A percentile compares a stretch with the other conserved stretches of the same genome.
These are phyloP conservation scores for Palloptera scutellata DNA, from an alignment of 2,888 invertebrate species.

Conservation along the genomic window DNA sequence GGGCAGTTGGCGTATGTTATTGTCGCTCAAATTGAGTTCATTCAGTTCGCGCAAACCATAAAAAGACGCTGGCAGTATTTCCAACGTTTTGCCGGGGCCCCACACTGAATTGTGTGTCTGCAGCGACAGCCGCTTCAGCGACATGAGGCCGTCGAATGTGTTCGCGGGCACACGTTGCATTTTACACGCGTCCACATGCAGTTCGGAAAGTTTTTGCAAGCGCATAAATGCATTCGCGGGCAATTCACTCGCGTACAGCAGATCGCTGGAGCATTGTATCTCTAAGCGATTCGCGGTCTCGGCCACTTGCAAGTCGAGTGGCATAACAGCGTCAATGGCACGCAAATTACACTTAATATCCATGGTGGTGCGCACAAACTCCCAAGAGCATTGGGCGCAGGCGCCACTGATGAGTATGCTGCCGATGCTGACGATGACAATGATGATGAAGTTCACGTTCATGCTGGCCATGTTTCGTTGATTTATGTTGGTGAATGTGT, in stretches of 20 bases:
- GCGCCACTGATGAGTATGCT: constrained; percentile 29
- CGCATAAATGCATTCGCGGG: constrained; percentile 75
- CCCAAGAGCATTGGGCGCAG: constrained; percentile 62
- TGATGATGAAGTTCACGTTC: constrained; percentile 13
- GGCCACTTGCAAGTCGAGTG: constrained; percentile 65
- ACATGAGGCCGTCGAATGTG: constrained; percentile 81
- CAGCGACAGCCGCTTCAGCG: constrained; percentile 79
- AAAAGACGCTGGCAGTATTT: constrained; percentile 76
- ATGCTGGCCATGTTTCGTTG: constrained; percentile 3
- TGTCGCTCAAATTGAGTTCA: constrained; percentile 80
- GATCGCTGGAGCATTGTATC: constrained; percentile 79
- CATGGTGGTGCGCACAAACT: constrained; percentile 62
- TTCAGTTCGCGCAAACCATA: constrained; percentile 82
- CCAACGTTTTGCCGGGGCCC: constrained; percentile 78
- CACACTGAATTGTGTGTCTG: constrained; percentile 84
- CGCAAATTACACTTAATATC: constrained; percentile 63
- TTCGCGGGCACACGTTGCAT: constrained; percentile 77
- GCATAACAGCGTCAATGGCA: constrained; percentile 52
- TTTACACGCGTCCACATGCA: constrained; percentile 82
- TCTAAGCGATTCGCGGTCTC: constrained; percentile 78
- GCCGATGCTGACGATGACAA: constrained; percentile 32
- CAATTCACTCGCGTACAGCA: constrained; percentile 81
- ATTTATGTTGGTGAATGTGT: constrained; percentile 9
- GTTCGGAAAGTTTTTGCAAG: constrained; percentile 76
- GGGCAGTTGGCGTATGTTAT: constrained; percentile 83